Evolutionary conservation across 2,888 invertebrate genomes (phyloP), one percentile per base, ranked within the genome.

Genomic region (Pyralis farinalis): DNA sequence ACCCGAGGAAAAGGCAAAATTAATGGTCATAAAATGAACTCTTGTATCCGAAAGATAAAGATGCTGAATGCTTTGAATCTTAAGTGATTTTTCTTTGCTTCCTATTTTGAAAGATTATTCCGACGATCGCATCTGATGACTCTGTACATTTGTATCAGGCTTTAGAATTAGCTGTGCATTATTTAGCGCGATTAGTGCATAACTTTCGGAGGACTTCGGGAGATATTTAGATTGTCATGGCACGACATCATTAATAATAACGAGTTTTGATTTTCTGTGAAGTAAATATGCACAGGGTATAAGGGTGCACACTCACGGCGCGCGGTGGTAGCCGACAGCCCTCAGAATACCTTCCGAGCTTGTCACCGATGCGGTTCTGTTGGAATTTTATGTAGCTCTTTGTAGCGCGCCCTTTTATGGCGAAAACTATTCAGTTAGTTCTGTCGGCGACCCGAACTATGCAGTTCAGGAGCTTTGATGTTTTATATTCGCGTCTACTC

Each of bases 21-120:
- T 88, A 88, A 88, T 88, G 87, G 86, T 86, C 85, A 88, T 86
- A 86, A 88, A 88, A 88, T 88, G 88, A 88, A 88, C 88, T 87
- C 86, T 87, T 85, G 87, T 82, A 84, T 85, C 81, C 71, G 70
- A 62, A 67, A 88, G 88, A 87, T 87, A 86, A 86, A 85, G 85
- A 84, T 84, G 72, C 84, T 84, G 83, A 85, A 84, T 83, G 86
- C 80, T 77, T 63, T 70, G 77, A 80, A 81, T 86, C 79, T 83
- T 74, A 83, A 81, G 81, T 82, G 82, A 86, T 86, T 86, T 87
- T 87, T 86, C 85, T 73, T 69, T 67, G 9, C 59, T 67, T 74
- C 66, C 67, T 67, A 67, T 75, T 80, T 81, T 85, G 82, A 84
- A 77, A 62, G 74, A 86, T 86, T 81, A 79, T 71, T 65, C 63